Evolutionary conservation across 2,797 vertebrate genomes (phyloP), one percentile per base, ranked within the genome.

Genomic region (Chaetophractus vellerosus): DNA sequence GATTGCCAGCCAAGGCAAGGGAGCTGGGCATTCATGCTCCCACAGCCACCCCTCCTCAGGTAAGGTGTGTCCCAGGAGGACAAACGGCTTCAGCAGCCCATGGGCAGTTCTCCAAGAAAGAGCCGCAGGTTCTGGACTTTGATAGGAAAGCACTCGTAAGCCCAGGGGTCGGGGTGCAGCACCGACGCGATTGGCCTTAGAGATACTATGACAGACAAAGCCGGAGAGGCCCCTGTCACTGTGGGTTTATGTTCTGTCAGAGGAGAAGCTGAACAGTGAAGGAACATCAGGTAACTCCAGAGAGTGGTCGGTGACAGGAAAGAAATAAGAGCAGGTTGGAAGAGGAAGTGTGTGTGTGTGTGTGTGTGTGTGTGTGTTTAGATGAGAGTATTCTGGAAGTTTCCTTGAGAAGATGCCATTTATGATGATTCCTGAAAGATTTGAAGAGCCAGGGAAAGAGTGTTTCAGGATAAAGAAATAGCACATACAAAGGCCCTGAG

Each of bases 281-380:
- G 16, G 78, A 36, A 23, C 33, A 28, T 12, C 1, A 16, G 6
- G 1, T 18, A 28, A 18, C 63, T 21, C 55, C 48, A 9, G 59
- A 21, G 14, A 38, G 38, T 4, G 1, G 0, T 0, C 5, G 21
- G 11, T 16, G 52, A 9, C 9, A 3, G 41, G 74, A n/a, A 28
- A 36, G 72, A 6, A 28, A 87, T 2, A 7, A 36, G 14, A 86
- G 38, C 80, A 16, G 31, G n/a, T 15, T 0, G 2, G 26, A n/a
- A 9, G 12, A 50, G 59, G 14, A 18, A 64, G 9, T 36, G 36
- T 76, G 15, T 55, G 52, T 5, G 6, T 19, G 16, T 55, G 23
- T 23, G 52, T 5, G 6, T 19, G 16, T 55, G 23, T 23, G 48
- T 9, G 50, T 8, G 15, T 23, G 19, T 33, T 14, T 5, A 4